phyloP scores from a whole-genome alignment of 2,888 invertebrate genomes.

The Lochmaea crataegi region DNA sequence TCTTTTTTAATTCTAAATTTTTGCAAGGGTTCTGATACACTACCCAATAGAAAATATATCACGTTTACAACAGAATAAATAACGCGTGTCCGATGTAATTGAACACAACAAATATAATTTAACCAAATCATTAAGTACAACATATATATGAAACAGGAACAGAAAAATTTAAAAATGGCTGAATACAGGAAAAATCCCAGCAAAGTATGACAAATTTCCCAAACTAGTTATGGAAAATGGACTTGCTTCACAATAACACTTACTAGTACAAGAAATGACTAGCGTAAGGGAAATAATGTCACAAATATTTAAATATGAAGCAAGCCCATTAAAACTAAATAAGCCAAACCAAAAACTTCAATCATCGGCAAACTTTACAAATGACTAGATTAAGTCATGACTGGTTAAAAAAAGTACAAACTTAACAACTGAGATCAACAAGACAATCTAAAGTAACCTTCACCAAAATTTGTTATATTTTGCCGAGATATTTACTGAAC shows the following conservation, averaged over 20 bases:
- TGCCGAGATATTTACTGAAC: conserved; percentile 37
- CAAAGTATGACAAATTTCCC: conserved; percentile 38
- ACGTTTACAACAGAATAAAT: conserved; percentile 37
- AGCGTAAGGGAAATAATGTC: background rate
- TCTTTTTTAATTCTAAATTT: background rate
- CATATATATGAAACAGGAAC: conserved; percentile 45
- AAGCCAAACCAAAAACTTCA: background rate
- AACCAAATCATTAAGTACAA: conserved; percentile 51
- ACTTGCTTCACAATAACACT: background rate
- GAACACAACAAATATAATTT: conserved; percentile 32
- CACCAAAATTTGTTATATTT: conserved; percentile 38
- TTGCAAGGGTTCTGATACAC: conserved; percentile 27
- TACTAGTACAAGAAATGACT: background rate
- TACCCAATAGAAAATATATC: conserved; percentile 35
- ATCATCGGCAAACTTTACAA: conserved; percentile 28
- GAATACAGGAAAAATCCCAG: conserved; percentile 40
- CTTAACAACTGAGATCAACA: conserved; percentile 34
- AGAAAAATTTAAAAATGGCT: conserved; percentile 41
- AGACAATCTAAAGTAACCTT: conserved; percentile 9
- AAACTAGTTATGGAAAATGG: background rate
- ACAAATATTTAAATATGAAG: background rate
- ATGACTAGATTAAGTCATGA: conserved; percentile 38
- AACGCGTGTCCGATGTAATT: conserved; percentile 16
- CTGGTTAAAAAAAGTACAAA: conserved; percentile 26
- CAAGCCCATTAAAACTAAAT: background rate